A percentile compares a stretch with the other conserved stretches of the same genome.
Evolutionary conservation across 2,797 vertebrate genomes (phyloP).

Genomic region (Melanotaenia boesemani): DNA sequence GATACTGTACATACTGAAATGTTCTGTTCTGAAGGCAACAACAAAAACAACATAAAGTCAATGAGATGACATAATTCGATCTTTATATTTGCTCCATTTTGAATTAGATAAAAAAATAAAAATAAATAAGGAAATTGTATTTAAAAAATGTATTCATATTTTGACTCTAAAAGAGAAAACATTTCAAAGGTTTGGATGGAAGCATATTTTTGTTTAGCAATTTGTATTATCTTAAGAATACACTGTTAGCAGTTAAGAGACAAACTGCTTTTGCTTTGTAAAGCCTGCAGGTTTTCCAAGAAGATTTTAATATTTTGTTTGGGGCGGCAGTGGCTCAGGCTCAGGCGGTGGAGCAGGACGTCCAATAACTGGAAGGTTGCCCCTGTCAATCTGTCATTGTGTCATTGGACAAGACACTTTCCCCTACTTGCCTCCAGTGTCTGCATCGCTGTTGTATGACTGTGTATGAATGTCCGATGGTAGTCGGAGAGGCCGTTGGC

Average conservation of each 20-base stretch:
- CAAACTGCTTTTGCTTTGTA: no score
- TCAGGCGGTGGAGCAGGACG: neutral
- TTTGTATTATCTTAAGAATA: no score
- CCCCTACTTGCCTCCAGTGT: neutral
- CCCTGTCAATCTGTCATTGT: neutral
- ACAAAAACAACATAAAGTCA: slow-evolving; percentile 31
- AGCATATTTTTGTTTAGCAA: no score
- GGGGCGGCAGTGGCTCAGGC: neutral
- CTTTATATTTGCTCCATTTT: neutral
- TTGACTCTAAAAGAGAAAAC: neutral
- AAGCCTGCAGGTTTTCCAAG: no score
- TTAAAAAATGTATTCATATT: neutral
- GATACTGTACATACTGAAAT: slow-evolving; percentile 1
- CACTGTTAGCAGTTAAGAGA: no score
- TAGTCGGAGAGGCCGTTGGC: neutral
- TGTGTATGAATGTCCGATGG: neutral
- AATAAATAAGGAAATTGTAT: neutral
- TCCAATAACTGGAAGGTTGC: neutral
- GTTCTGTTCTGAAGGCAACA: slow-evolving; percentile 19
- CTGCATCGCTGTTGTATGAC: neutral
- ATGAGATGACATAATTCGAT: neutral
- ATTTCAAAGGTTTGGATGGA: no score
- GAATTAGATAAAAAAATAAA: neutral
- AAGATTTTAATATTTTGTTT: neutral
- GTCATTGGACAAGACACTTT: no score